Conservation (phyloP, 2,797 vertebrate genomes). For the Acrossocheilus fasciatus region DNA sequence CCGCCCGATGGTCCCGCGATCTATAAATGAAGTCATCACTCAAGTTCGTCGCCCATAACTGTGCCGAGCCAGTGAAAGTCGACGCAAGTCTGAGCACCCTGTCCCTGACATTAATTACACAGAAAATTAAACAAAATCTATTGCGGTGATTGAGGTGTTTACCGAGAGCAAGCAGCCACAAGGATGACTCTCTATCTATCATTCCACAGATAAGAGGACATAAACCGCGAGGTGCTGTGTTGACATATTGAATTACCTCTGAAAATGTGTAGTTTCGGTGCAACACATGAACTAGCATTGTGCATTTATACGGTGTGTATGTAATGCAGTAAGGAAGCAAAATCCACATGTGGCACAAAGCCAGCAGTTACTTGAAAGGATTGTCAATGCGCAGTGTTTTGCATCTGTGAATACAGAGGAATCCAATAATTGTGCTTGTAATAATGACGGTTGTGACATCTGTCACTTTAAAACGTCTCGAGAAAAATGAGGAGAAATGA, state of each 20-base stretch:
- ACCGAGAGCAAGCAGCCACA: constrained; percentile 38
- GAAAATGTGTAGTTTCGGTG: constrained; percentile 65
- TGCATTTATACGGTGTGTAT: constrained; percentile 6
- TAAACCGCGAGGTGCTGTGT: constrained; percentile 53
- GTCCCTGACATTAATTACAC: constrained; percentile 58
- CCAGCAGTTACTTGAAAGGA: constrained; percentile 66
- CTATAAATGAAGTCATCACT: constrained; percentile 65
- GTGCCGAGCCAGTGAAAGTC: constrained; percentile 54
- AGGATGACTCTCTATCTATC: constrained; percentile 52
- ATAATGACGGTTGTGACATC: constrained; percentile 82
- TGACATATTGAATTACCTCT: constrained; percentile 56
- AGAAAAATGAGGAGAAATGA: constrained; percentile 81
- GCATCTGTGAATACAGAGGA: constrained; percentile 22
- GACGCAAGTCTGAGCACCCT: constrained; percentile 35
- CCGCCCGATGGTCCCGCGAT: constrained; percentile 46
- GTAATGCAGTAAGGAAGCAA: constrained; percentile 38
- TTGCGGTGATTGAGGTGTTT: constrained; percentile 58
- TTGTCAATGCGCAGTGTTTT: constrained; percentile 67
- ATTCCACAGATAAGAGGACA: constrained; percentile 54
- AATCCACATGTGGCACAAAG: constrained; percentile 64
- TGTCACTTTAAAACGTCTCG: constrained; percentile 80
- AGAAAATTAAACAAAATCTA: constrained; percentile 60
- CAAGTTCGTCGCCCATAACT: constrained; percentile 54
- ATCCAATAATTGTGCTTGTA: constrained; percentile 77
- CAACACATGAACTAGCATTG: constrained; percentile 27